Conservation (phyloP, 2,113 vertebrate genomes). For the Turdus rufiventris region DNA sequence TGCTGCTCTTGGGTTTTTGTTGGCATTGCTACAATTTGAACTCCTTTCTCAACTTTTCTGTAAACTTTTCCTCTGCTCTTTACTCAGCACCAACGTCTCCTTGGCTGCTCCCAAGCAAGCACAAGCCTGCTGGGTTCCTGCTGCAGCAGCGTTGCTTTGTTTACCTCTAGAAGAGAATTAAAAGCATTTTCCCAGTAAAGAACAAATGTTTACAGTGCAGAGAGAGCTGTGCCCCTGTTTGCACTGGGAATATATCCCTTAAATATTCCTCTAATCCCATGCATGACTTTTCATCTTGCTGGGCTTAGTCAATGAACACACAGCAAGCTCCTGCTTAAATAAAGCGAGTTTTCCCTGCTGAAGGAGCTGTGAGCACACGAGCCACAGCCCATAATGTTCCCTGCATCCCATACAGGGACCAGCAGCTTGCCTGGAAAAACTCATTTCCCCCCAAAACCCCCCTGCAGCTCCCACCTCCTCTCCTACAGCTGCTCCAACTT, state of each 20-base stretch:
- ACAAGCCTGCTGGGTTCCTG: neutral
- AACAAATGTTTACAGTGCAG: neutral
- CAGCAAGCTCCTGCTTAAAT: neutral
- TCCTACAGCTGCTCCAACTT: conserved; percentile 41
- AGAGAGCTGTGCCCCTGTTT: fast-evolving
- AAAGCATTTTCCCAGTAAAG: neutral
- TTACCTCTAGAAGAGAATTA: neutral
- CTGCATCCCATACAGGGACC: neutral
- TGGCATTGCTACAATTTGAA: neutral
- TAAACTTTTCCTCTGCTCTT: neutral
- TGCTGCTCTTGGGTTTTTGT: neutral
- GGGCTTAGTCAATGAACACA: neutral
- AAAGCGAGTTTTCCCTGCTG: neutral
- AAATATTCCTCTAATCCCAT: neutral
- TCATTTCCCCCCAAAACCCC: neutral
- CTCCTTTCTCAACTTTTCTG: neutral
- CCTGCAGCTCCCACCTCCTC: conserved; percentile 30
- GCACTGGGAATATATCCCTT: neutral
- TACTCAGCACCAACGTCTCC: fast-evolving
- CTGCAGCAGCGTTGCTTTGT: neutral
- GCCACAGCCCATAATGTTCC: fast-evolving
- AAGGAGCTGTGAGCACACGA: neutral
- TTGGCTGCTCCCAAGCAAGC: neutral
- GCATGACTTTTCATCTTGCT: neutral
- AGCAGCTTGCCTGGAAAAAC: neutral